A percentile compares a stretch with the other conserved stretches of the same genome.
These are phyloP conservation scores for Nomada fabriciana DNA, from an alignment of 2,888 invertebrate species.

Conservation along the genomic window DNA sequence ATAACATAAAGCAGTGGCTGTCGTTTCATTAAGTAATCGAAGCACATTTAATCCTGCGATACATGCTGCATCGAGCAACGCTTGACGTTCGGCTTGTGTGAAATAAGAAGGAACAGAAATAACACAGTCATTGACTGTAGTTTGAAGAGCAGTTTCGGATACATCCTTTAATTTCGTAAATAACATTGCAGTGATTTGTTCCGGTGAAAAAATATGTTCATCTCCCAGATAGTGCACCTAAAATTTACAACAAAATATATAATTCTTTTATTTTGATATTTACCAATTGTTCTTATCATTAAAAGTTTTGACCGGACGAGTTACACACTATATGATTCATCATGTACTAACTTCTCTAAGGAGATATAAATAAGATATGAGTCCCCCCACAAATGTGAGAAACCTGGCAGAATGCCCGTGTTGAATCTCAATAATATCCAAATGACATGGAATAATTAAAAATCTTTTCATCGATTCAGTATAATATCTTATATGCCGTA, in stretches of 20 bases:
- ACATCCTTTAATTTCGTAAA: slow-evolving; percentile 98
- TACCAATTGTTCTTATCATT: slow-evolving; percentile 1
- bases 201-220: slow-evolving; percentile 93
- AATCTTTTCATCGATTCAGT: background rate
- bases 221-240: slow-evolving; percentile 94
- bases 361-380: slow-evolving; percentile 74
- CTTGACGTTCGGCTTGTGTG: slow-evolving; percentile 97
- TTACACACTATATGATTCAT: slow-evolving; percentile 53
- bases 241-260: slow-evolving; percentile 33
- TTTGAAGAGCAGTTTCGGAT: slow-evolving; percentile 93
- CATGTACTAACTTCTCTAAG: slow-evolving; percentile 55
- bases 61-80: slow-evolving; percentile 95
- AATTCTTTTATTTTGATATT: background rate
- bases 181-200: slow-evolving; percentile 98
- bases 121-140: slow-evolving; percentile 97
- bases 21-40: slow-evolving; percentile 98
- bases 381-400: slow-evolving; percentile 55
- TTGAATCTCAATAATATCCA: slow-evolving; percentile 27
- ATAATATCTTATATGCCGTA: background rate
- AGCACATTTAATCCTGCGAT: slow-evolving; percentile 97
- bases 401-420: slow-evolving; percentile 67
- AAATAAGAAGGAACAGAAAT: slow-evolving; percentile 97
- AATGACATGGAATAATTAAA: slow-evolving; percentile 8
- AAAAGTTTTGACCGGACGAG: background rate
- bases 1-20: slow-evolving; percentile 97